Percentiles rank a stretch among this genome's conserved stretches.
Evolutionary conservation across 2,888 invertebrate genomes (phyloP).

Genomic region (Melanchra persicariae): DNA sequence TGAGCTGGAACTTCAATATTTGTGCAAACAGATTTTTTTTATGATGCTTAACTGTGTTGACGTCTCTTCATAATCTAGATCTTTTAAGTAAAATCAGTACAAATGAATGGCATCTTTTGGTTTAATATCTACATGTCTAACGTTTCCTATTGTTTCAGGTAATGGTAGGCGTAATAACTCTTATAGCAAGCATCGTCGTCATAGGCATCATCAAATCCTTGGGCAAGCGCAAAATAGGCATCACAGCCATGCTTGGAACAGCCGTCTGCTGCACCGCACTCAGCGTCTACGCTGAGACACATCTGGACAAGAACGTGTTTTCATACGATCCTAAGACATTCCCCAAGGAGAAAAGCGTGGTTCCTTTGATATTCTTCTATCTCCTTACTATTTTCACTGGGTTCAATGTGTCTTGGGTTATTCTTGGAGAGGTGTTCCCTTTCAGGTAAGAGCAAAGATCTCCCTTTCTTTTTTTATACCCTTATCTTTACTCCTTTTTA

Average conservation of each 20-base stretch:
- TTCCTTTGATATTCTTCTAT: constrained; percentile 84
- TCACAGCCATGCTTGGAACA: constrained; percentile 83
- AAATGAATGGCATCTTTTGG: background rate
- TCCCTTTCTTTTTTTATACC: too few species aligned
- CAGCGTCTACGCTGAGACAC: constrained; percentile 83
- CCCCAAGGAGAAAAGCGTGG: constrained; percentile 79
- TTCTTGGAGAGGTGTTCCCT: constrained; percentile 91
- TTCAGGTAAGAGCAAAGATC: constrained; percentile 90
- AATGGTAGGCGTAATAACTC: constrained; percentile 85
- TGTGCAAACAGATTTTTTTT: constrained; percentile 4
- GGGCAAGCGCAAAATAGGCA: constrained; percentile 88
- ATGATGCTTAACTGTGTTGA: background rate
- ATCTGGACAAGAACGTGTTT: constrained; percentile 80
- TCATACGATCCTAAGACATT: constrained; percentile 85
- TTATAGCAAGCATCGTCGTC: constrained; percentile 82
- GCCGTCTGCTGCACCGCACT: constrained; percentile 82
- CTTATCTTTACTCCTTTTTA: too few species aligned
- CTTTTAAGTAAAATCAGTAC: background rate
- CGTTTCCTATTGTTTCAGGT: constrained; percentile 78
- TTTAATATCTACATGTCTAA: background rate
- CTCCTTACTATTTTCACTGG: constrained; percentile 81
- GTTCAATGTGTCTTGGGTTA: constrained; percentile 89
- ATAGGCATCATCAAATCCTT: constrained; percentile 82
- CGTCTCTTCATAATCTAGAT: too few species aligned
- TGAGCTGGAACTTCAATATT: background rate